phyloP scores from a whole-genome alignment of 2,888 invertebrate genomes.

The Alviniconcha strummeri region DNA sequence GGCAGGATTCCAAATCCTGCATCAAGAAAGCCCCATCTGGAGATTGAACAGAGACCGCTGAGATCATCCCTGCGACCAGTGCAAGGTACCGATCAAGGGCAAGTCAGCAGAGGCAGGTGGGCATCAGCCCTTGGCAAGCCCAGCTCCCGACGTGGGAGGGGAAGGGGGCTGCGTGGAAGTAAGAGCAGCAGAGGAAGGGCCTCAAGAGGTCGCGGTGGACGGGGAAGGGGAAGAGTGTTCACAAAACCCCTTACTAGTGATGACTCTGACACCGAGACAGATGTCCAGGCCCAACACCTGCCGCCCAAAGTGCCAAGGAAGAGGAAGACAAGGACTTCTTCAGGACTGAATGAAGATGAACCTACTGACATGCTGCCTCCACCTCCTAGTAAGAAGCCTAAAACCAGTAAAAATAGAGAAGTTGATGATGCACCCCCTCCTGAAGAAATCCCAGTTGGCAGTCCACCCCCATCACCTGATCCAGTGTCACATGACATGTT shows the following conservation, averaged over 20 bases:
- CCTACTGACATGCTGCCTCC: background rate
- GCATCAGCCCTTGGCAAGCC: no score
- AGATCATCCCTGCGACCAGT: background rate
- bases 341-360: background rate
- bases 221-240: constrained; percentile 4
- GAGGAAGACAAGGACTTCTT: constrained; percentile 10
- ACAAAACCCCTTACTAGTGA: constrained; percentile 10
- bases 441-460: constrained; percentile 1
- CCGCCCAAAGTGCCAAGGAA: background rate
- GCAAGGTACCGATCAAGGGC: background rate
- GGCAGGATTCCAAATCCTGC: background rate
- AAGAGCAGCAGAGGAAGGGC: background rate
- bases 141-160: background rate
- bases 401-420: constrained; percentile 1
- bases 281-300: background rate
- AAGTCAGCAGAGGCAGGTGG: no score
- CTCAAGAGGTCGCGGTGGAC: background rate
- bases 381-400: background rate
- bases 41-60: background rate
- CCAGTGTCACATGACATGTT: background rate
- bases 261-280: constrained; percentile 26
- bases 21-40: background rate
- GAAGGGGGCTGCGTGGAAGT: constrained; percentile 6
- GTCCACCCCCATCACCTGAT: background rate
- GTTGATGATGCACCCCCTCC: background rate